A percentile compares a stretch with the other conserved stretches of the same genome.
Evolutionary conservation across 2,888 invertebrate species (phyloP).

Genomic region (Lasioglossum calceatum): DNA sequence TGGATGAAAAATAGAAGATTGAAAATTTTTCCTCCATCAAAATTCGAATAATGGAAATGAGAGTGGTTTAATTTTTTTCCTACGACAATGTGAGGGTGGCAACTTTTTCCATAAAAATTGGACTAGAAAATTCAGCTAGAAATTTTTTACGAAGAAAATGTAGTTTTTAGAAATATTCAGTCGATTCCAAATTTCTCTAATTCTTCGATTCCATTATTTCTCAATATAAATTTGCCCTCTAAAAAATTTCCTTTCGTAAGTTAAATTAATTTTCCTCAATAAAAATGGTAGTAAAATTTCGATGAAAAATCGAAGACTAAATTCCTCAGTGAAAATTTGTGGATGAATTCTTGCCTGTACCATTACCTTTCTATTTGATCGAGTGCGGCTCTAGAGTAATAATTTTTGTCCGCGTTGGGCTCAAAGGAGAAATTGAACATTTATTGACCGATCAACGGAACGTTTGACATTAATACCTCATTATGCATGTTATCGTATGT

Average conservation of each 20-base stretch:
- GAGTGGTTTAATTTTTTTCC: background rate
- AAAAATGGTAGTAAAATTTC: background rate
- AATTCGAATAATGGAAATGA: background rate
- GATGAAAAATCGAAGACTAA: background rate
- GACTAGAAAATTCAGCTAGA: background rate
- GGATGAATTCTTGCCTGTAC: too few relatives aligned
- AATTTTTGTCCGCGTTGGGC: background rate
- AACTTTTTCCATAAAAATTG: background rate
- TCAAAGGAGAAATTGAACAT: background rate
- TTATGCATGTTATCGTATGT: background rate
- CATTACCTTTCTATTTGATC: background rate
- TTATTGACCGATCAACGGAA: background rate
- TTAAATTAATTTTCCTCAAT: background rate
- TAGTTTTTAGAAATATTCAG: background rate
- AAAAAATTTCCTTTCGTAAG: background rate
- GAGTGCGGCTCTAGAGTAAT: background rate
- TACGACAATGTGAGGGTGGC: background rate
- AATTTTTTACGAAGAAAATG: background rate
- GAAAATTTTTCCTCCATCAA: background rate
- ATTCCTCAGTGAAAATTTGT: too few relatives aligned
- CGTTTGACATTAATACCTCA: slow-evolving; percentile 5
- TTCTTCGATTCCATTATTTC: too few relatives aligned
- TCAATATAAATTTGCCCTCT: background rate
- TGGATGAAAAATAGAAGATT: background rate
- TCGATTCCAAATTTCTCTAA: too few relatives aligned